Evolutionary conservation across 64 coral and sea anemone genomes (phyloP).

Genomic region (Porites lutea): DNA sequence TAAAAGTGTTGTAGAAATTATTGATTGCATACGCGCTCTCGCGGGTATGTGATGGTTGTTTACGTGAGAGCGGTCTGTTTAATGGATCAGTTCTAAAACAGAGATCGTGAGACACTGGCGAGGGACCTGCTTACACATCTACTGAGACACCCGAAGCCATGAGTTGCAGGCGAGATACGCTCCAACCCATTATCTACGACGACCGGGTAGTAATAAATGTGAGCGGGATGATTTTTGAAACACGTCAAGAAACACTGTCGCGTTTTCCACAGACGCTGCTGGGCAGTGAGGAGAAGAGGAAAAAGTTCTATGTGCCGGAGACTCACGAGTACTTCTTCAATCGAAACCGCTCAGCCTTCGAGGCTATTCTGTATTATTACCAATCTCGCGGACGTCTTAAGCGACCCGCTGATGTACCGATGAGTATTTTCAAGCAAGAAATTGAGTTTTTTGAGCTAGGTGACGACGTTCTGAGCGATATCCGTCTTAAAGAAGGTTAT

Average conservation of each 20-base stretch:
- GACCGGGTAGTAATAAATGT: conserved; percentile 92
- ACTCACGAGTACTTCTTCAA: conserved; percentile 92
- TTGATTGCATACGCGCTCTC: background rate
- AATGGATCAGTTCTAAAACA: background rate
- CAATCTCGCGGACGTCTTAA: conserved; percentile 84
- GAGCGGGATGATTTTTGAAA: conserved; percentile 95
- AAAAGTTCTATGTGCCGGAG: conserved; percentile 78
- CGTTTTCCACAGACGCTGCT: conserved; percentile 89
- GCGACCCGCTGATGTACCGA: conserved; percentile 83
- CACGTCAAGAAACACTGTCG: conserved; percentile 72
- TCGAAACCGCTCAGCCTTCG: conserved; percentile 84
- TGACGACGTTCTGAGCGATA: conserved; percentile 65
- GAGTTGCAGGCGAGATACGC: conserved; percentile 13
- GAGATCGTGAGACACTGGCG: background rate
- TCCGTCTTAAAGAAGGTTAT: conserved; percentile 87
- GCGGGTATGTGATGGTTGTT: background rate
- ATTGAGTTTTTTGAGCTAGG: conserved; percentile 95
- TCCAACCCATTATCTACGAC: conserved; percentile 50
- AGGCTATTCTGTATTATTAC: conserved; percentile 94
- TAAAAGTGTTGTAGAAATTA: background rate
- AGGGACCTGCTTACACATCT: background rate
- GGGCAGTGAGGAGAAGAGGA: conserved; percentile 77
- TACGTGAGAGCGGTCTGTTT: background rate
- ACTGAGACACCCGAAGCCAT: background rate
- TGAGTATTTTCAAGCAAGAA: conserved; percentile 91